Percentiles rank a stretch among this genome's conserved stretches.
Conservation (phyloP, 2,113 vertebrate genomes). For the Axis porcinus region DNA sequence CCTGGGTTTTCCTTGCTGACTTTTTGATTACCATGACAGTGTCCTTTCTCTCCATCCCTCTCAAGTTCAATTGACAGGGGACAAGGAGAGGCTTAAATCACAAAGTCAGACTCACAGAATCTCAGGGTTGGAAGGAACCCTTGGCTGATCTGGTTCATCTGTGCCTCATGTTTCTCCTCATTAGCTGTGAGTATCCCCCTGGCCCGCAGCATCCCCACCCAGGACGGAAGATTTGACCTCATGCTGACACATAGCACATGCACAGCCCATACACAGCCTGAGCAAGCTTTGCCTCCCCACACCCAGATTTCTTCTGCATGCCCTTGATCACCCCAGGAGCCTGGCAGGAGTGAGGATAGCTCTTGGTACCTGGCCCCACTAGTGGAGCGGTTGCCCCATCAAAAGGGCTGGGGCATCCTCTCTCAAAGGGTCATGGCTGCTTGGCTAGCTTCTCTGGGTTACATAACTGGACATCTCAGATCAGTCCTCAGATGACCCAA, state of each 20-base stretch:
- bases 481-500: not conserved
- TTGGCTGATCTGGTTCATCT: not conserved
- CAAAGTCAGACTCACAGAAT: not conserved
- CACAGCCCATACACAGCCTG: not conserved
- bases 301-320: not conserved
- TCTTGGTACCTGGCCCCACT: not conserved
- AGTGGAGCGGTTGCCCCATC: not conserved
- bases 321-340: not conserved
- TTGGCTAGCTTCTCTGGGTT: not conserved
- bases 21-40: not conserved
- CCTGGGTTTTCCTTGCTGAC: not conserved
- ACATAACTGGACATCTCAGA: not conserved
- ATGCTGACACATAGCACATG: not conserved
- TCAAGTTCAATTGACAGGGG: not conserved
- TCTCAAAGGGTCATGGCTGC: not conserved
- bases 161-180: not conserved
- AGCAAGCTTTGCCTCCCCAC: not conserved
- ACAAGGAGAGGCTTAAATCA: not conserved
- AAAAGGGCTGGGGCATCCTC: not conserved
- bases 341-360: not conserved
- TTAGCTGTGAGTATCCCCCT: not conserved
- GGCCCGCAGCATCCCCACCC: not conserved
- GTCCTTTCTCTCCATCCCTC: not conserved
- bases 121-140: not conserved
- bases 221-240: not conserved